Evolutionary conservation across 2,113 vertebrate species (phyloP), one percentile per base, ranked within the genome.

Genomic region (Spheniscus mendiculus): DNA sequence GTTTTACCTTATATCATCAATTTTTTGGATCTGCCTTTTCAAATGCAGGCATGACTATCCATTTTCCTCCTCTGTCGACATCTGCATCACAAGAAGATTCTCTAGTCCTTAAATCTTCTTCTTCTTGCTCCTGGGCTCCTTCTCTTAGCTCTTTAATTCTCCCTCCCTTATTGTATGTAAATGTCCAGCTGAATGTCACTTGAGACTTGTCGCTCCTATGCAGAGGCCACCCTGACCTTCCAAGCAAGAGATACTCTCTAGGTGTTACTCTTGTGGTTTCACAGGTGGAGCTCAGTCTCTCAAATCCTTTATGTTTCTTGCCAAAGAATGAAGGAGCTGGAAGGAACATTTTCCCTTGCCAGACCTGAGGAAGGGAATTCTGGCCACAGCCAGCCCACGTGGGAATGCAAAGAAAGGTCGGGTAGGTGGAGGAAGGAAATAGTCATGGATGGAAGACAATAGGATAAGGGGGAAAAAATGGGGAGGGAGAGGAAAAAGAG

Each of bases 401-500:
- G 0, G 12, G 30, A 49, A 4, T 32, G 17, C 25, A 72, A 76
- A 71, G 26, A 71, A 86, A 70, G 44, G 34, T 17, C 1, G 0
- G 3, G 3, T 15, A 36, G 15, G 12, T 11, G 8, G 14, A 83
- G 11, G 32, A 67, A 29, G 36, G 12, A 86, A 80, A 45, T 27
- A 63, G 38, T 50, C 18, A 18, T 11, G 32, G 42, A 7, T 59
- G 29, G 5, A 77, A 63, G n/a, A 55, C 9, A 55, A 4, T 5
- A 58, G 49, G 26, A 63, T 26, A 22, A 83, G 62, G 26, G 12
- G 0, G 2, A 2, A 47, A 58, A 66, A 62, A 34, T 12, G 18
- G 45, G 3, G 2, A 1, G 5, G 5, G 15, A 12, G 11, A 42
- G 2, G 32, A 15, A 34, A 40, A 12, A 45, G 29, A 9, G 5